Percentiles rank a stretch among this genome's conserved stretches.
Conservation (phyloP, 2,888 invertebrate genomes). For the Aleiodes leptofemur region DNA sequence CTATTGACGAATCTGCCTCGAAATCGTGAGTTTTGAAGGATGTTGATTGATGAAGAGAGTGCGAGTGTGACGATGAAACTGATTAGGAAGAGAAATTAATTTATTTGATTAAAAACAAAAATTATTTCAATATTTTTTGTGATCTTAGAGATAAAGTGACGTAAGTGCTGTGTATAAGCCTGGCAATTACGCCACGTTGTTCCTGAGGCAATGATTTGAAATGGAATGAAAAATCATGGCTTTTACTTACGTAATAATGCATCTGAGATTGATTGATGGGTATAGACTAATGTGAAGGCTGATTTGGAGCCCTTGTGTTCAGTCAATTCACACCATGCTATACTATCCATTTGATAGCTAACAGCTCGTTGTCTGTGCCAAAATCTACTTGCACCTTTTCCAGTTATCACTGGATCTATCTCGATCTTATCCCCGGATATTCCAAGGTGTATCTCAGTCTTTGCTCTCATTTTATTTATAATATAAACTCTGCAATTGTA, state of each 20-base stretch:
- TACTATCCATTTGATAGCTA: slow-evolving; percentile 89
- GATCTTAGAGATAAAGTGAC: too few species aligned
- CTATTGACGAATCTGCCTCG: slow-evolving; percentile 86
- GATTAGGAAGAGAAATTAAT: slow-evolving; percentile 22
- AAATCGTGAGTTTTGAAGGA: slow-evolving; percentile 93
- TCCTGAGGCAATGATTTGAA: not conserved
- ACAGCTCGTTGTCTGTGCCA: slow-evolving; percentile 86
- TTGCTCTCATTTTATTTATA: slow-evolving; percentile 87
- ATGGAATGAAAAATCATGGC: not conserved
- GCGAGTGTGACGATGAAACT: slow-evolving; percentile 67
- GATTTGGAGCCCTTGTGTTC: slow-evolving; percentile 86
- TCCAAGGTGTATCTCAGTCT: slow-evolving; percentile 89
- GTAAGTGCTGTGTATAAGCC: too few species aligned
- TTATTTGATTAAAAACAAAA: not conserved
- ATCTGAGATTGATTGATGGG: slow-evolving; percentile 69
- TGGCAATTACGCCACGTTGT: too few species aligned
- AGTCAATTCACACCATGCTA: slow-evolving; percentile 90
- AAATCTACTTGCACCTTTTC: slow-evolving; percentile 73
- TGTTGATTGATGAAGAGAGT: slow-evolving; percentile 74
- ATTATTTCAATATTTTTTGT: too few species aligned
- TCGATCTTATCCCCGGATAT: slow-evolving; percentile 94
- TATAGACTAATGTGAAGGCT: slow-evolving; percentile 85
- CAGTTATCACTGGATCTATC: slow-evolving; percentile 84
- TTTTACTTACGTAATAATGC: slow-evolving; percentile 59
- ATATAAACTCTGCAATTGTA: slow-evolving; percentile 80